Evolutionary conservation across 2,888 invertebrate genomes (phyloP), one percentile per base, ranked within the genome.

Genomic region (Metalampra italica): DNA sequence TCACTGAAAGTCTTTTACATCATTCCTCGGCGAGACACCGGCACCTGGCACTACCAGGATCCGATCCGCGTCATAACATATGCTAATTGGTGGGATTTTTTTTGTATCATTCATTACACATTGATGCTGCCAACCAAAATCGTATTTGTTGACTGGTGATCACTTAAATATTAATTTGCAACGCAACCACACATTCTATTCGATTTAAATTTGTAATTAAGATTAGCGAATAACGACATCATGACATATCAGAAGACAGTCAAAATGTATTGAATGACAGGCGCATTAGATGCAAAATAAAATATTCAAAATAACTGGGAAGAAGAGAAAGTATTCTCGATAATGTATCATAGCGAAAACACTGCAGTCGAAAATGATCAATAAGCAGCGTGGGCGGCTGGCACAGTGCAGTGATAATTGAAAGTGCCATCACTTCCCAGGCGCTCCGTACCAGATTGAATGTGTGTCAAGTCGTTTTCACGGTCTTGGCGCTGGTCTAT

Each of bases 1-100:
- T 68, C 78, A 73, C 86, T 87, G 86, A 86, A 86, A 88, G 85
- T 68, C 72, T 85, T 88, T 87, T 88, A 87, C 88, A 82, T 87
- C 88, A 83, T 71, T 68, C 71, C 71, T 71, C 67, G 12, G 57
- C 64, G 60, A 60, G 71, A 63, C 75, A 78, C 77, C 77, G 71
- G 62, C 75, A 78, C 77, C 77, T 75, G 82, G 78, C 64, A 72
- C 75, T 80, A 86, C 88, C 88, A 88, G 89, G 88, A 88, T 85
- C 81, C 75, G 78, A 80, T 68, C 71, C 61, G 71, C 64, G 70
- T 71, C 70, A n/a, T 66, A 59, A 59, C 62, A 59, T 64, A 68
- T 67, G 68, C 69, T 78, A 75, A 83, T 80, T 78, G 71, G 64
- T 61, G 64, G 64, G 68, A 65, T 75, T 78, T 78, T 75, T 78